Evolutionary conservation across 1,140 invertebrate species (phyloP), one percentile per base, ranked within the genome.

Genomic region (Zaprionus africanus): DNA sequence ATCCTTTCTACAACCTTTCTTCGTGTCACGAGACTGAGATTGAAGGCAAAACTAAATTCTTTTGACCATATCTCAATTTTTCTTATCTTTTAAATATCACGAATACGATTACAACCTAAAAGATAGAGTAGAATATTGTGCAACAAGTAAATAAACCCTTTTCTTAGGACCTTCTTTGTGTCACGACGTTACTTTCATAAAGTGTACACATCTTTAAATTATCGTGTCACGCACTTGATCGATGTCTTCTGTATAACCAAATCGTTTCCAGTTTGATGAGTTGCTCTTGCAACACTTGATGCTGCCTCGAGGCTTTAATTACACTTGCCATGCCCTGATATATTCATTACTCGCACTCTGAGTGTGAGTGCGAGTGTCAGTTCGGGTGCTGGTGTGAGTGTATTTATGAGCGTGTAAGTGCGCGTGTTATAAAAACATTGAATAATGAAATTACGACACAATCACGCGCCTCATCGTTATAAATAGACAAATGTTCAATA

Each of bases 401-500:
- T 57, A 22, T 41, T 51, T 75, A 54, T 58, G 65, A 41, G 59
- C 57, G 22, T 51, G 43, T 59, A 49, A 54, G 49, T 67, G 59
- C 46, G 62, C 49, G 56, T 53, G 66, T 38, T 3, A 11, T 36
- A 41, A 75, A 67, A 73, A 67, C 49, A 70, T 79, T 80, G 73
- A 82, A 80, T 78, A 83, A 83, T 87, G 77, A 78, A 88, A 87
- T 88, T 88, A 68, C 64, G 79, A 74, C 62, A 78, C 54, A 77
- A 77, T 80, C 60, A 73, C 60, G 72, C 79, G 46, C 60, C 60
- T 71, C 67, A 66, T 72, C 63, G 54, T 62, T 74, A 82, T 77
- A 86, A 82, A 85, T 86, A 82, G 83, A 72, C 78, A 88, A 82
- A 83, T 78, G 71, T 78, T 84, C 81, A 83, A 88, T 87, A 88